These are phyloP conservation scores for Drosophila neutralis DNA, from an alignment of 2,888 invertebrate species.

Conservation along the genomic window DNA sequence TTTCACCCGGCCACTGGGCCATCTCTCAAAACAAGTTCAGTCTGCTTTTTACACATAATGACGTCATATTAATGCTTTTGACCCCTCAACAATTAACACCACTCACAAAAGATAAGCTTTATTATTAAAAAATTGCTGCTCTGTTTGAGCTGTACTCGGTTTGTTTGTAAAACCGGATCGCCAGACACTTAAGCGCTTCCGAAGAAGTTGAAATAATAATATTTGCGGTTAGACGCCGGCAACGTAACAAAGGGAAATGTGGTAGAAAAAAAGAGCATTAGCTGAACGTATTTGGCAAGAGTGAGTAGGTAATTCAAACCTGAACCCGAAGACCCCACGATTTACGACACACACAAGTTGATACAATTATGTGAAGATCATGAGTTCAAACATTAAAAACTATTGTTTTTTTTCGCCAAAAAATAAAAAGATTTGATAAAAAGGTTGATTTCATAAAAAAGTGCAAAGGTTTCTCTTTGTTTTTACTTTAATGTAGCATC, in stretches of 20 bases:
- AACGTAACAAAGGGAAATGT: slow-evolving; percentile 31
- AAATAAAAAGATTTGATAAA: background rate
- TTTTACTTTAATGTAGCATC: slow-evolving; percentile 15
- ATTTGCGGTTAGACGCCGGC: slow-evolving; percentile 28
- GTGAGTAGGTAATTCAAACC: slow-evolving; percentile 19
- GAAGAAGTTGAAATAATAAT: slow-evolving; percentile 59
- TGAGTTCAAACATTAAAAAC: slow-evolving; percentile 26
- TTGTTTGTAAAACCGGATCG: slow-evolving; percentile 60
- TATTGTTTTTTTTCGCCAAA: background rate
- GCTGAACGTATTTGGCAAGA: slow-evolving; percentile 43
- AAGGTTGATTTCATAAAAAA: slow-evolving; percentile 12
- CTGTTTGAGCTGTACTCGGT: slow-evolving; percentile 36
- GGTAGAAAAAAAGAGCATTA: slow-evolving; percentile 3
- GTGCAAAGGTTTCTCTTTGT: slow-evolving; percentile 14
- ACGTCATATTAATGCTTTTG: slow-evolving; percentile 70
- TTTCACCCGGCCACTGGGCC: slow-evolving; percentile 48
- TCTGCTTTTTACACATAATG: slow-evolving; percentile 18
- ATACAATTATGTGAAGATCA: slow-evolving; percentile 32
- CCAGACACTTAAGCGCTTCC: slow-evolving; percentile 57
- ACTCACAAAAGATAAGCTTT: slow-evolving; percentile 30
- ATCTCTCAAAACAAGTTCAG: slow-evolving; percentile 23
- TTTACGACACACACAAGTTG: slow-evolving; percentile 51
- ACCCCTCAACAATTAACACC: slow-evolving; percentile 70
- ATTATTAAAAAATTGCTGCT: slow-evolving; percentile 51
- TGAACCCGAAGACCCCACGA: slow-evolving; percentile 38